phyloP scores from a whole-genome alignment of 1,140 invertebrate species.

The Dufourea novaeangliae region DNA sequence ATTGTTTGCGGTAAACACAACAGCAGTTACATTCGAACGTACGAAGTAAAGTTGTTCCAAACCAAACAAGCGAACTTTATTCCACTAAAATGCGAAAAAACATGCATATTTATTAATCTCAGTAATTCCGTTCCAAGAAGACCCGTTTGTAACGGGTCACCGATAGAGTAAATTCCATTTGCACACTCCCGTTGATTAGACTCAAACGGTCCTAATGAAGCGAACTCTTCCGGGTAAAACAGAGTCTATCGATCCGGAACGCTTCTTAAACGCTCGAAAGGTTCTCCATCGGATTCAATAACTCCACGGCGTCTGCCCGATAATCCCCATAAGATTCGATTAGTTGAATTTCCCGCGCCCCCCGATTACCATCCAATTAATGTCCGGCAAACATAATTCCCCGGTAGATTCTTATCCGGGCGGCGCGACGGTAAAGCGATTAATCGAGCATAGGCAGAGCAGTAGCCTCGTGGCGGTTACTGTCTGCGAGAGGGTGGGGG shows the following conservation, averaged over 20 bases:
- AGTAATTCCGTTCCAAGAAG: neutral
- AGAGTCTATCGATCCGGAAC: neutral
- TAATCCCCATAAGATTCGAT: slow-evolving; percentile 32
- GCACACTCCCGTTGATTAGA: neutral
- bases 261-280: neutral
- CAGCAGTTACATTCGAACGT: neutral
- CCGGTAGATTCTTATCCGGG: slow-evolving; percentile 15
- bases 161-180: neutral
- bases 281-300: slow-evolving; percentile 14
- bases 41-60: neutral
- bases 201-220: neutral
- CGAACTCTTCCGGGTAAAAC: neutral
- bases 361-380: slow-evolving; percentile 29
- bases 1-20: slow-evolving; percentile 6
- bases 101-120: neutral
- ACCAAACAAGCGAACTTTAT: neutral
- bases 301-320: neutral
- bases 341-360: slow-evolving; percentile 26
- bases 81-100: neutral
- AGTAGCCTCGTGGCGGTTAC: neutral
- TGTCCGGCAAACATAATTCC: slow-evolving; percentile 27
- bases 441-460: neutral
- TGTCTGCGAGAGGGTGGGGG: neutral
- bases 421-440: neutral
- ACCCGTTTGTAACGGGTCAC: neutral